Base-by-base conservation (phyloP, 1,140 invertebrate species). In the Caerostris darwini region DNA sequence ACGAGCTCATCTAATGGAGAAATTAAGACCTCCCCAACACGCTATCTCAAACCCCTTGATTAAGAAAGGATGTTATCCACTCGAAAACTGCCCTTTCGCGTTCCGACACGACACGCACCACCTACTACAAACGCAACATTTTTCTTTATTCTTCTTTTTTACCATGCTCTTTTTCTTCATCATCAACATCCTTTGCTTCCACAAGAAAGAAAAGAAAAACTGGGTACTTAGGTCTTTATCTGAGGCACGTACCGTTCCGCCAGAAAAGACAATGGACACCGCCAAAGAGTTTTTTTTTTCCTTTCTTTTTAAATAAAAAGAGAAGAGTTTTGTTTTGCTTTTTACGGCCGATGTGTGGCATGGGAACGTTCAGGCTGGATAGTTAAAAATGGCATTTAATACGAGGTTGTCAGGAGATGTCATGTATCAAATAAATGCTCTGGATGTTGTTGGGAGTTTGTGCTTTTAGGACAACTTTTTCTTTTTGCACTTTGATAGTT, bases 11-110 rank as follows among this genome's bases (percentile, higher is more conserved):
- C 61, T 67, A 77, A 50, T 50, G 71, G 34, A 77, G 71, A 77
- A 77, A 77, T 77, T 77, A 77, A 77, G 71, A 77, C 10, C 34
- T 53, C 71, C 8, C 10, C 53, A 50, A 77, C 71, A 77, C 71
- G 71, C 71, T 12, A 77, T 50, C 10, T 19, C 71, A 34, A 14
- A 34, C 61, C 34, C 61, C 61, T n/a, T 77, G 71, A 77, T 50
- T 50, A 53, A 71, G 19, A 10, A 77, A 7, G 53, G 53, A 50
- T 34, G 34, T 10, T 34, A 34, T 53, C 71, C 34, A 77, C 53
- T 77, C 53, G 71, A 77, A 77, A 77, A 77, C 19, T 77, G 71
- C 71, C 71, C 71, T 77, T 53, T 64, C 61, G 61, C 61, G 14
- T 64, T 14, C 12, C 17, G 12, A 77, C 71, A 77, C 34, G 71